Evolutionary conservation across 2,888 invertebrate species (phyloP), one percentile per base, ranked within the genome.

Genomic region (Heliconius hortense): DNA sequence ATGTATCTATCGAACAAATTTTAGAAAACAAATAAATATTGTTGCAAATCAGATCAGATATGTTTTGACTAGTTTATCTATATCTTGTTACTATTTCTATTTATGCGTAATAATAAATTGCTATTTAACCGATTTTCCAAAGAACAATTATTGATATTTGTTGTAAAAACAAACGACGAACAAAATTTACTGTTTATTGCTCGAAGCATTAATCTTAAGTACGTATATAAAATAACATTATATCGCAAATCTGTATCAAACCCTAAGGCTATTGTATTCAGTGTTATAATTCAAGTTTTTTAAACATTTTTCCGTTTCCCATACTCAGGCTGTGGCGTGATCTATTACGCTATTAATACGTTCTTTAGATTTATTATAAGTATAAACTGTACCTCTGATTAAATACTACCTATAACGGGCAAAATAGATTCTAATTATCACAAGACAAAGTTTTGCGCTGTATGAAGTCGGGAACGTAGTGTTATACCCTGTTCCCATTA

Each of bases 221-320:
- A 28, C 28, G 11, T 48, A 48, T 43, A 48, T 48, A 48, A 53
- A 28, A 21, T 53, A 48, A 68, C 43, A 28, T 68, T 68, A 43
- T 8, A 68, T 68, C 28, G 53, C 21, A 13, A 68, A 48, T 13
- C 21, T 53, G 31, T 53, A 48, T 68, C 21, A 53, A 31, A 28
- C 53, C 69, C 31, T 56, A 69, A 56, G 56, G 53, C 69, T 48
- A 69, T 56, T 28, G 31, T 69, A 56, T 56, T 35, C 68, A 68
- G 13, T 31, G 53, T 31, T 56, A 56, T 28, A 56, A 56, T n/a
- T 13, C 31, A 28, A 31, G 56, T 69, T 56, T 53, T 53, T 68
- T 8, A 31, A 68, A 53, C n/a, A 56, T 69, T 56, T 56, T 56
- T 56, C 28, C n/a, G 15, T 66, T 69, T 69, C 69, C 53, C 69